phyloP scores from a whole-genome alignment of 2,888 invertebrate genomes.

The Malthinus flaveolus region DNA sequence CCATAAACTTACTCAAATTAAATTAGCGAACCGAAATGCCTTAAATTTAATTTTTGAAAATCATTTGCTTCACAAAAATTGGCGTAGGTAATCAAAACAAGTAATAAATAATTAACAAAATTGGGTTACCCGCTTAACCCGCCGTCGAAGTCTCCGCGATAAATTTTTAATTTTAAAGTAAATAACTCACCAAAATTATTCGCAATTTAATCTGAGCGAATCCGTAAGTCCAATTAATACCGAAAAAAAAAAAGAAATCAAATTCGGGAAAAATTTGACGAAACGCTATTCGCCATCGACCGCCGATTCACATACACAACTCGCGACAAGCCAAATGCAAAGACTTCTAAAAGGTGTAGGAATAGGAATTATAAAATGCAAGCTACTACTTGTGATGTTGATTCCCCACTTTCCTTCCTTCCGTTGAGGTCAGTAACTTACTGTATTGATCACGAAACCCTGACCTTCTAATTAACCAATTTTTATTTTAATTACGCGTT shows the following conservation, averaged over 20 bases:
- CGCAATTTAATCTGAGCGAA: slow-evolving; percentile 10
- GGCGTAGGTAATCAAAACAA: too few species aligned
- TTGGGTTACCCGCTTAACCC: too few species aligned
- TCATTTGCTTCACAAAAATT: too few species aligned
- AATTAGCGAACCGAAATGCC: too few species aligned
- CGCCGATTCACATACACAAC: slow-evolving; percentile 23
- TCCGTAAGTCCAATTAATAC: slow-evolving; percentile 29
- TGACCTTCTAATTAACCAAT: slow-evolving; percentile 40
- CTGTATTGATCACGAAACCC: slow-evolving; percentile 40
- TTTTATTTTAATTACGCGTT: too few species aligned
- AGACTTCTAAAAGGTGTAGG: slow-evolving; percentile 21
- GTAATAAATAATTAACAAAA: too few species aligned
- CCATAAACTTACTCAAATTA: too few species aligned
- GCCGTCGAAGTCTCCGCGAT: too few species aligned
- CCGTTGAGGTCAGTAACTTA: slow-evolving; percentile 49
- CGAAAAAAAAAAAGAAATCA: background rate
- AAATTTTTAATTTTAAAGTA: too few species aligned
- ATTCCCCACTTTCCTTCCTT: slow-evolving; percentile 48
- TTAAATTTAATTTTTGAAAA: too few species aligned
- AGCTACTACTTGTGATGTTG: slow-evolving; percentile 27
- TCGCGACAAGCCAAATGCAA: slow-evolving; percentile 24
- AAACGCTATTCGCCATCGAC: slow-evolving; percentile 33
- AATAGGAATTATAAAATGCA: slow-evolving; percentile 29
- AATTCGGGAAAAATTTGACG: slow-evolving; percentile 30
- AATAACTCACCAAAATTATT: too few species aligned